Conservation (phyloP, 2,113 vertebrate genomes). For the Etheostoma spectabile region DNA sequence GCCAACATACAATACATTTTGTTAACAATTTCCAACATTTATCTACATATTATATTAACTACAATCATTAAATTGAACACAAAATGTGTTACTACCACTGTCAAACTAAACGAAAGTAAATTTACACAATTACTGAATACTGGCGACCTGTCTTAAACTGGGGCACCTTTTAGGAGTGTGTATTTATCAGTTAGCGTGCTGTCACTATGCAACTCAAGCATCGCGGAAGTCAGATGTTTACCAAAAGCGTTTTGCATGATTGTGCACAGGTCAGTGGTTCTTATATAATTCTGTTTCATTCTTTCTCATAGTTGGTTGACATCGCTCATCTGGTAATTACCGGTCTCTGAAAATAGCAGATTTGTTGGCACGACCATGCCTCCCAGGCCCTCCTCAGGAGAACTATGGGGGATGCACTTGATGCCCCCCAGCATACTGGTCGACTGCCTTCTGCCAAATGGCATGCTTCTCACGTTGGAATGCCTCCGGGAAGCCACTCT, state of each 20-base stretch:
- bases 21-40: too few relatives aligned
- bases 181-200: neutral
- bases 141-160: neutral
- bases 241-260: constrained; percentile 7
- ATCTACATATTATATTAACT: too few relatives aligned
- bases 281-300: constrained; percentile 52
- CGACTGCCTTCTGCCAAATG: constrained; percentile 97
- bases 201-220: neutral
- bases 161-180: neutral
- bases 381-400: constrained; percentile 96
- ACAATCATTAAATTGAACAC: too few relatives aligned
- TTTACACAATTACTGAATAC: neutral
- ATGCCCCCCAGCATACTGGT: constrained; percentile 98
- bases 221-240: constrained; percentile 1
- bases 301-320: constrained; percentile 63
- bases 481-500: constrained; percentile 98
- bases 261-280: constrained; percentile 32
- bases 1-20: too few relatives aligned
- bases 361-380: constrained; percentile 87
- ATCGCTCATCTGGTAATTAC: constrained; percentile 65
- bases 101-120: neutral
- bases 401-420: constrained; percentile 99
- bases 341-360: constrained; percentile 58
- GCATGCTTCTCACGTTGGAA: constrained; percentile 98
- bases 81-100: neutral